Evolutionary conservation across 1,140 invertebrate species (phyloP).

Genomic region (Alviniconcha marisindica): DNA sequence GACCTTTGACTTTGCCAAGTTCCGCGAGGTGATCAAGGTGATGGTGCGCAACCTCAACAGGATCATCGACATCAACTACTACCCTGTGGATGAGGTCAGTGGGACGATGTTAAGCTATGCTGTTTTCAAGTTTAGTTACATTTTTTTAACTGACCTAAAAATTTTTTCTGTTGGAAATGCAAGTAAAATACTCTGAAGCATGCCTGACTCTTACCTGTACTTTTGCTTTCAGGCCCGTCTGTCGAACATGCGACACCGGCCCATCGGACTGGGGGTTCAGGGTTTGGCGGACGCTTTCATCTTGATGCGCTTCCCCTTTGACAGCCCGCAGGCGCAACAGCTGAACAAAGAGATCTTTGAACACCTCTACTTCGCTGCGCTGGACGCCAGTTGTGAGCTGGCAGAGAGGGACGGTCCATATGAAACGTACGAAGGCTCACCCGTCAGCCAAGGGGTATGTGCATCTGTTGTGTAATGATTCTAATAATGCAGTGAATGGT

Average conservation of each 20-base stretch:
- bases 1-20: constrained; percentile 92
- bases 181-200: no score
- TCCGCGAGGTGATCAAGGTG: constrained; percentile 92
- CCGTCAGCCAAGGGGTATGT: constrained; percentile 92
- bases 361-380: constrained; percentile 97
- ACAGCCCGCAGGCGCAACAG: constrained; percentile 85
- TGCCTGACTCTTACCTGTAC: no score
- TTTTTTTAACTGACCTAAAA: no score
- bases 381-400: constrained; percentile 97
- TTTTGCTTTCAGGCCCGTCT: constrained; percentile 78
- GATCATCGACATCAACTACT: constrained; percentile 98
- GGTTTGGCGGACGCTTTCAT: constrained; percentile 98
- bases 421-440: constrained; percentile 92
- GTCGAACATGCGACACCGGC: constrained; percentile 95
- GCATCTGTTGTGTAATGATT: no score
- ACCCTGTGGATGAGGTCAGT: constrained; percentile 92
- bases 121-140: no score
- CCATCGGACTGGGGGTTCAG: constrained; percentile 97
- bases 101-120: not conserved
- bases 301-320: constrained; percentile 93
- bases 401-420: constrained; percentile 92
- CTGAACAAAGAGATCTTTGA: constrained; percentile 99
- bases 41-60: constrained; percentile 96
- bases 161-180: no score
- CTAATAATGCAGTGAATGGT: no score